Base-by-base conservation (phyloP, 2,888 invertebrate species). In the Scrobipalpa atriplicella region DNA sequence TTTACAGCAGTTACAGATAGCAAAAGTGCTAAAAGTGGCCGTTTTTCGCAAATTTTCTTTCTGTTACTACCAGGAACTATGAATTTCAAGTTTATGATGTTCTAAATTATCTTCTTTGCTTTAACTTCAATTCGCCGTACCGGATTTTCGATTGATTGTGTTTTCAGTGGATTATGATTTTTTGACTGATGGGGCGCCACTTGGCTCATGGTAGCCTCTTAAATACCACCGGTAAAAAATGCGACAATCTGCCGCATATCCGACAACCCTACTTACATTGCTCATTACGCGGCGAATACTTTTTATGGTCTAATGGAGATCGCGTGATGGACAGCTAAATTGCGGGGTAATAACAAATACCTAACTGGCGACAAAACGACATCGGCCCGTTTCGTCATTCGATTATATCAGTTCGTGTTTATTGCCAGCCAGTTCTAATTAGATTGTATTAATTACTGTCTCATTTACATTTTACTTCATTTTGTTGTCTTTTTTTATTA, bases 241-340 rank as follows among this genome's bases (percentile, higher is more conserved):
- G 47, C n/a, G 47, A 47, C 16, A 47, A 47, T 47, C n/a, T 39
- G 54, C n/a, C 16, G 38, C 7, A 11, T n/a, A 16, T 38, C 16
- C 16, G 58, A 38, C 58, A 58, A n/a, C 58, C 58, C 58, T 56
- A 36, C 29, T 65, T 66, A 66, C 68, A 52, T 43, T 36, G 68
- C 71, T 70, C 66, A 68, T 71, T 71, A 70, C 66, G 54, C 29
- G 58, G 67, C 65, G 64, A 64, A 61, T 64, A 60, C 58, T 69
- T 69, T 68, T 64, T 66, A 43, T 41, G 51, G 62, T 66, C 67
- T 72, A 71, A 70, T 70, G 64, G 70, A 68, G 70, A 67, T 70
- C 69, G 70, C 72, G 70, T 72, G 71, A 71, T 68, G 69, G 71
- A 66, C 69, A 38, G 64, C 61, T 66, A 68, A 72, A 69, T 72